Conservation (phyloP, 2,113 vertebrate genomes). For the Pao palembangensis region DNA sequence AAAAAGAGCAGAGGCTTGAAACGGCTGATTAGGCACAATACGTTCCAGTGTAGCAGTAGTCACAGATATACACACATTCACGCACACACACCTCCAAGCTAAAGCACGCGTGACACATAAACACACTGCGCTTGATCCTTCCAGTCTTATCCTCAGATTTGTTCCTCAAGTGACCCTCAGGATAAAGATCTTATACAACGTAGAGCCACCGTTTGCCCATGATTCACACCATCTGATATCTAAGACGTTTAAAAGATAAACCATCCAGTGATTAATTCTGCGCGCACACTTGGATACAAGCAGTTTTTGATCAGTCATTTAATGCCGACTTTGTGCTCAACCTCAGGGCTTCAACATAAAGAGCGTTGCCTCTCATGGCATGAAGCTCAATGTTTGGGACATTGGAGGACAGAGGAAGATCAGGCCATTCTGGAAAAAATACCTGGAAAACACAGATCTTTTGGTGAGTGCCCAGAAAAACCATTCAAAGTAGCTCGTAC, state of each 20-base stretch:
- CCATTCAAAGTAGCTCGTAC: not conserved
- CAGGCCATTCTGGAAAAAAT: constrained; percentile 83
- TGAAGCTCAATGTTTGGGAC: constrained; percentile 86
- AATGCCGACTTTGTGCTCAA: constrained; percentile 12
- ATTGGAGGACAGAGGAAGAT: constrained; percentile 85
- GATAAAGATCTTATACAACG: constrained; percentile 61
- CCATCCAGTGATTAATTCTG: constrained; percentile 1
- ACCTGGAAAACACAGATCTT: constrained; percentile 83
- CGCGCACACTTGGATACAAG: not conserved
- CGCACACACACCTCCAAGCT: constrained; percentile 13
- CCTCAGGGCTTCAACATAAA: constrained; percentile 85
- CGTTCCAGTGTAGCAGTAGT: constrained; percentile 16
- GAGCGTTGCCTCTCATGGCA: constrained; percentile 81
- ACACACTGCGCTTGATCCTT: constrained; percentile 56
- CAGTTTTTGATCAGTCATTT: not conserved
- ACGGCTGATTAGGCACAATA: constrained; percentile 14
- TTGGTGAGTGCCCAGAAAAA: constrained; percentile 69
- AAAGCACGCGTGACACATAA: constrained; percentile 51
- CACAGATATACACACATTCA: not conserved
- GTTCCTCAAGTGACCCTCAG: constrained; percentile 39
- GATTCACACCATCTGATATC: constrained; percentile 9
- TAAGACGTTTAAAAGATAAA: constrained; percentile 6
- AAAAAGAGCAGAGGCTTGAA: constrained; percentile 28
- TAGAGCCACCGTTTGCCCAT: not conserved
- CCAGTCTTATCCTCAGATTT: constrained; percentile 60